phyloP scores from a whole-genome alignment of 2,888 invertebrate species.

The Cancer borealis region DNA sequence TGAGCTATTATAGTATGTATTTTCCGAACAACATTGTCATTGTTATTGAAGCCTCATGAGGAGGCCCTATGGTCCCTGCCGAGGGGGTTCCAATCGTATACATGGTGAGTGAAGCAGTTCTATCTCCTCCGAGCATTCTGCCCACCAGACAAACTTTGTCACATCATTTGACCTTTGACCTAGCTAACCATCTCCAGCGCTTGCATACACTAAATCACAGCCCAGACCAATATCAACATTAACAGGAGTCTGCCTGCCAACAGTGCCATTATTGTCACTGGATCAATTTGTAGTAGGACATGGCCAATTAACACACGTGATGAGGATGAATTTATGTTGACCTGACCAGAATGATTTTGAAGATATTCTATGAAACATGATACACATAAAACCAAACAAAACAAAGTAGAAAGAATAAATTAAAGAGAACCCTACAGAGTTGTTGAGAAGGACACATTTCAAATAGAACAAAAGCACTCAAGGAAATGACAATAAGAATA shows the following conservation, averaged over 20 bases:
- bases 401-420: neutral
- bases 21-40: slow-evolving; percentile 62
- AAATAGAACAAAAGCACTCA: neutral
- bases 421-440: neutral
- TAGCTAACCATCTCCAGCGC: slow-evolving; percentile 73
- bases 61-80: slow-evolving; percentile 71
- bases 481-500: neutral
- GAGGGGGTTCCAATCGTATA: slow-evolving; percentile 75
- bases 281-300: slow-evolving; percentile 47
- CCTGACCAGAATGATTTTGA: neutral
- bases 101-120: slow-evolving; percentile 76
- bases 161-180: slow-evolving; percentile 67
- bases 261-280: slow-evolving; percentile 55
- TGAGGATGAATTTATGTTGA: slow-evolving; percentile 18
- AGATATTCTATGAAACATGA: neutral
- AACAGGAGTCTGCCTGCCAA: slow-evolving; percentile 74
- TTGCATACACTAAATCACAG: slow-evolving; percentile 75
- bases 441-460: slow-evolving; percentile 2
- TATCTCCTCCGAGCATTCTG: slow-evolving; percentile 75
- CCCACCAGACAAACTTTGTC: slow-evolving; percentile 75
- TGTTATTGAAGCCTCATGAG: slow-evolving; percentile 70
- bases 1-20: slow-evolving; percentile 58
- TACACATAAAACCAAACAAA: neutral
- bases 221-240: slow-evolving; percentile 75
- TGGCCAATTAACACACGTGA: slow-evolving; percentile 39